Evolutionary conservation across 92 coral and sea anemone genomes (phyloP).

Genomic region (Nematostella vectensis): DNA sequence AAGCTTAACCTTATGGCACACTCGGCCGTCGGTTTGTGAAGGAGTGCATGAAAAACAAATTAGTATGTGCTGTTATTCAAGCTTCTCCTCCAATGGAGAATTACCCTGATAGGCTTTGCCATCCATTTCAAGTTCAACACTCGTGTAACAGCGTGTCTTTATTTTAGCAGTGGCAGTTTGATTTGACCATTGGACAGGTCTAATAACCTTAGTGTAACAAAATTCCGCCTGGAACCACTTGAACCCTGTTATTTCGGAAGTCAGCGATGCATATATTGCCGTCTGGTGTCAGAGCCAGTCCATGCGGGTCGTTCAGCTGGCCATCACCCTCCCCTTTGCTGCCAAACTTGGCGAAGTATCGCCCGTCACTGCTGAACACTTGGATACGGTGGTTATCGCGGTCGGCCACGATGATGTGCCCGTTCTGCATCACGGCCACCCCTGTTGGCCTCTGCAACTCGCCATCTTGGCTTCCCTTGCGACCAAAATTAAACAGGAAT

Average conservation of each 20-base stretch:
- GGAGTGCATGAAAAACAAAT: too few species aligned
- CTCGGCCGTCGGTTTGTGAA: too few species aligned
- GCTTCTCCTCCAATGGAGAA: too few species aligned
- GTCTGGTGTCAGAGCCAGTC: constrained; percentile 89
- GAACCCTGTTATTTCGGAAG: constrained; percentile 92
- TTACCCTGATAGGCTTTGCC: too few species aligned
- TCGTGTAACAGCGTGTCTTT: too few species aligned
- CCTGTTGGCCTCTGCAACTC: constrained; percentile 96
- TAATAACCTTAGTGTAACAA: too few species aligned
- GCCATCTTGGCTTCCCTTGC: constrained; percentile 92
- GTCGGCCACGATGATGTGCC: constrained; percentile 92
- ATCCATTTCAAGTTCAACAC: too few species aligned
- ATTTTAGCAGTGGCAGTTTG: too few species aligned
- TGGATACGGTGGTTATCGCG: constrained; percentile 96
- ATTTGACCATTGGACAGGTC: too few species aligned
- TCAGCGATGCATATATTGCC: constrained; percentile 92
- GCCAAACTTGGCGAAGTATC: constrained; percentile 86
- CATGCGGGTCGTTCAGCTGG: constrained; percentile 96
- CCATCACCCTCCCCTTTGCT: constrained; percentile 99
- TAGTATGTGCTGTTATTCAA: too few species aligned
- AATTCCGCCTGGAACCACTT: constrained; percentile 41
- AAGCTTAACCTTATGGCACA: too few species aligned
- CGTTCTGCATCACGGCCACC: constrained; percentile 95
- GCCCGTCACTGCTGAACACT: constrained; percentile 90
- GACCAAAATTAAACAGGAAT: constrained; percentile 95